Percentiles rank a stretch among this genome's conserved stretches.
Evolutionary conservation across 2,113 vertebrate species (phyloP).

Genomic region (Pollachius pollachius): DNA sequence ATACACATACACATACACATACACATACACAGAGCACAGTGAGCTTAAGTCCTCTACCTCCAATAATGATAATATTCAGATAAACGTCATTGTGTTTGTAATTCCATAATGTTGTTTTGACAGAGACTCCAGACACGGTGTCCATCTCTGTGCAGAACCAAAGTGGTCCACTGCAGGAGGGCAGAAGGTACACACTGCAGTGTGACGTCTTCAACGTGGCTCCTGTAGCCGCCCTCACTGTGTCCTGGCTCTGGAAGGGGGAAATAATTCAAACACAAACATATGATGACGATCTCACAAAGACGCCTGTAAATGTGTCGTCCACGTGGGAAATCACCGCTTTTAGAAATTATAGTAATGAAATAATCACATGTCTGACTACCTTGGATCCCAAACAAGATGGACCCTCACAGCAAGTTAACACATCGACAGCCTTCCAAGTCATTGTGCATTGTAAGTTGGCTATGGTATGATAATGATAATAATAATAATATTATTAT

Average conservation of each 20-base stretch:
- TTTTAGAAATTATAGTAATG: rapidly evolving
- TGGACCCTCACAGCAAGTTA: neutral
- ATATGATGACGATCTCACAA: too few species aligned
- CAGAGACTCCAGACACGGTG: slow-evolving; percentile 36
- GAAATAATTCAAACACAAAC: rapidly evolving
- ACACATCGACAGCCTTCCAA: too few species aligned
- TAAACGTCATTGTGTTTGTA: too few species aligned
- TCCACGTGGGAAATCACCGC: too few species aligned
- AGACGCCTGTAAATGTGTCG: slow-evolving; percentile 8
- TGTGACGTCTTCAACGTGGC: slow-evolving; percentile 45
- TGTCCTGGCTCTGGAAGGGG: slow-evolving; percentile 37
- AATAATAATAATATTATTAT: neutral
- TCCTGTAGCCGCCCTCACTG: slow-evolving; percentile 38
- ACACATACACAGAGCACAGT: slow-evolving; percentile 35
- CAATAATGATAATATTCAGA: neutral
- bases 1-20: neutral
- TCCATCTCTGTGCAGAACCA: slow-evolving; percentile 5
- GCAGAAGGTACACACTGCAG: slow-evolving; percentile 2
- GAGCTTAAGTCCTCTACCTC: slow-evolving; percentile 25
- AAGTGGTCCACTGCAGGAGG: slow-evolving; percentile 28
- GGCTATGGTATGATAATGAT: neutral
- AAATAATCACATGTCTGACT: neutral
- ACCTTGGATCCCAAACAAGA: neutral
- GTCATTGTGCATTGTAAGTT: slow-evolving; percentile 54
- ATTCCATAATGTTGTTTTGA: neutral